phyloP scores from a whole-genome alignment of 2,113 vertebrate species.

The Engraulis encrasicolus region DNA sequence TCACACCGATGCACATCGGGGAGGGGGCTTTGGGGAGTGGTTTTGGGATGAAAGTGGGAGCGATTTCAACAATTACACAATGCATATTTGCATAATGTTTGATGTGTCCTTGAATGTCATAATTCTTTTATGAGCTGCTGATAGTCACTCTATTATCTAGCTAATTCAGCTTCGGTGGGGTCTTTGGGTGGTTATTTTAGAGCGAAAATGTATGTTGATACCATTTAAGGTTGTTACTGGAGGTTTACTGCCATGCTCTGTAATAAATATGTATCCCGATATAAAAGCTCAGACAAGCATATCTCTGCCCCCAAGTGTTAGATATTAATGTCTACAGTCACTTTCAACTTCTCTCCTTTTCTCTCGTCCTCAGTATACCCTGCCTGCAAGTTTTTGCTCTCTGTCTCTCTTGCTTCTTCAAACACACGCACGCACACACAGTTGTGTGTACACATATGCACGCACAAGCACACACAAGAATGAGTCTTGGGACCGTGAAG shows the following conservation, averaged over 20 bases:
- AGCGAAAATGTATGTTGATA: neutral
- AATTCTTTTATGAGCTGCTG: conserved; percentile 2
- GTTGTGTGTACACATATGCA: no score
- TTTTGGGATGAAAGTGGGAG: neutral
- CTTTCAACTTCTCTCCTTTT: no score
- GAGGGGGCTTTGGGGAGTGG: neutral
- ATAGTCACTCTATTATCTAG: neutral
- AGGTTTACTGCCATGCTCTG: neutral
- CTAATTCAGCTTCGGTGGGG: neutral
- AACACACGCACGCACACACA: neutral
- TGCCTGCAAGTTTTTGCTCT: no score
- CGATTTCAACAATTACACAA: neutral
- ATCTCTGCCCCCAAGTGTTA: no score
- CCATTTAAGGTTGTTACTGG: neutral
- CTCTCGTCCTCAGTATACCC: no score
- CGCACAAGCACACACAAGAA: no score
- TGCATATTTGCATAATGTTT: neutral
- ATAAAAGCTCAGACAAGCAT: no score
- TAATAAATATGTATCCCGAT: neutral
- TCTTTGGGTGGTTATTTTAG: neutral
- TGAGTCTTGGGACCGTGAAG: conserved; percentile 47
- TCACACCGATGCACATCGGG: neutral
- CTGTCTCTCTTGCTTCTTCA: neutral
- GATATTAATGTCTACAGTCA: no score
- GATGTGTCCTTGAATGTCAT: conserved; percentile 10